A percentile compares a stretch with the other conserved stretches of the same genome.
Conservation (phyloP, 2,113 vertebrate genomes). For the Sterrhoptilus dennistouni region DNA sequence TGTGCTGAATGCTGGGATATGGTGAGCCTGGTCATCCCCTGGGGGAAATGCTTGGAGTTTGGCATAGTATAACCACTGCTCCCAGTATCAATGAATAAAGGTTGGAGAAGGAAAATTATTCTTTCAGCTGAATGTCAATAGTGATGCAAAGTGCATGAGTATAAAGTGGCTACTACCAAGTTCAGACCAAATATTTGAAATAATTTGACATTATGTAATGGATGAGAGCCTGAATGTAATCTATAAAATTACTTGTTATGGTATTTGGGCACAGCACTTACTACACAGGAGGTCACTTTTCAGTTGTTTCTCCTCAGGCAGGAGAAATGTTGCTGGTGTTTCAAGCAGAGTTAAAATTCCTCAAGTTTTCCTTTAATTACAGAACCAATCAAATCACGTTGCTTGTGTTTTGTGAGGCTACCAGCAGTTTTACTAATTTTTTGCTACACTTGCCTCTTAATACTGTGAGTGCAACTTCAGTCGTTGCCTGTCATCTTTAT, state of each 20-base stretch:
- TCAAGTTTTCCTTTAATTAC: not conserved
- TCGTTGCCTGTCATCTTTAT: not conserved
- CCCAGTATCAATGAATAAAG: not conserved
- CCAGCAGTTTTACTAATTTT: not conserved
- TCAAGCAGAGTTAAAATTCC: not conserved
- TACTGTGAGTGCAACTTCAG: not conserved
- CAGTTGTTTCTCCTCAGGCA: not conserved
- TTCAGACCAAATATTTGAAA: not conserved
- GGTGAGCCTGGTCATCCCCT: not conserved
- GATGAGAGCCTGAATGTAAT: not conserved
- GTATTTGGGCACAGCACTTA: not conserved
- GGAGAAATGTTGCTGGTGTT: not conserved
- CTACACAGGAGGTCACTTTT: not conserved
- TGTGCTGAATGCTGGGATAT: accelerated
- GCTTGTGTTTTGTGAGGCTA: not conserved
- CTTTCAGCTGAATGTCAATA: not conserved
- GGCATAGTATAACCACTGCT: not conserved
- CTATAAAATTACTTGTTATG: not conserved
- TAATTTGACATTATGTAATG: not conserved
- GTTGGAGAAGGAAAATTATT: not conserved
- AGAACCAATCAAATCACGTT: not conserved
- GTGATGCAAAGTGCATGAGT: not conserved
- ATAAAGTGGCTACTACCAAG: not conserved
- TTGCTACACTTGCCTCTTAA: not conserved
- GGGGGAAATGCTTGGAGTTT: not conserved